Evolutionary conservation across 2,888 invertebrate genomes (phyloP).

Genomic region (Tiliacea aurago): DNA sequence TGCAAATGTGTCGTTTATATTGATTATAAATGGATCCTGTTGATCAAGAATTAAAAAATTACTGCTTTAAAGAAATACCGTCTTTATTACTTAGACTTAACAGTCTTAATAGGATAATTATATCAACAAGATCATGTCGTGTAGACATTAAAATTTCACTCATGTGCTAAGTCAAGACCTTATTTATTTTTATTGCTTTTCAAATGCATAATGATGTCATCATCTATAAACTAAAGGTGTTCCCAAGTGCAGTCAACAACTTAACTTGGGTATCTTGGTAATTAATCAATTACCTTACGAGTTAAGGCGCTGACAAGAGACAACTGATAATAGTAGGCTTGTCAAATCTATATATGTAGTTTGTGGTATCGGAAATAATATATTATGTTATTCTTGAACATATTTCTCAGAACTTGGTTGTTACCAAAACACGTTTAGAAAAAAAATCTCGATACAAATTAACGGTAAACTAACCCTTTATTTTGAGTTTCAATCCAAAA

Average conservation of each 20-base stretch:
- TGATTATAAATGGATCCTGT: conserved; percentile 56
- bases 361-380: too few relatives aligned
- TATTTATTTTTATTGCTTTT: conserved; percentile 56
- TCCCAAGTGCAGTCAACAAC: conserved; percentile 13
- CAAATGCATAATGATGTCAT: conserved; percentile 40
- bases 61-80: conserved; percentile 37
- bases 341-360: too few relatives aligned
- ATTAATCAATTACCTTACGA: conserved; percentile 35
- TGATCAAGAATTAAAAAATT: conserved; percentile 36
- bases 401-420: too few relatives aligned
- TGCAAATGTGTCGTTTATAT: conserved; percentile 63
- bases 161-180: conserved; percentile 13
- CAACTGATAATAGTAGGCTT: too few relatives aligned
- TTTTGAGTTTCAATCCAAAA: too few relatives aligned
- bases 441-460: too few relatives aligned
- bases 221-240: conserved; percentile 27
- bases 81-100: conserved; percentile 33
- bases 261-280: conserved; percentile 4
- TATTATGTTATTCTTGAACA: too few relatives aligned
- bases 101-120: conserved; percentile 30
- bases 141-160: conserved; percentile 31
- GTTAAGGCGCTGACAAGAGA: too few relatives aligned
- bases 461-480: too few relatives aligned
- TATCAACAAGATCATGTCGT: conserved; percentile 22
- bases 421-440: too few relatives aligned